Base-by-base conservation (phyloP, 1,140 invertebrate genomes). In the Drosophila paulistorum region DNA sequence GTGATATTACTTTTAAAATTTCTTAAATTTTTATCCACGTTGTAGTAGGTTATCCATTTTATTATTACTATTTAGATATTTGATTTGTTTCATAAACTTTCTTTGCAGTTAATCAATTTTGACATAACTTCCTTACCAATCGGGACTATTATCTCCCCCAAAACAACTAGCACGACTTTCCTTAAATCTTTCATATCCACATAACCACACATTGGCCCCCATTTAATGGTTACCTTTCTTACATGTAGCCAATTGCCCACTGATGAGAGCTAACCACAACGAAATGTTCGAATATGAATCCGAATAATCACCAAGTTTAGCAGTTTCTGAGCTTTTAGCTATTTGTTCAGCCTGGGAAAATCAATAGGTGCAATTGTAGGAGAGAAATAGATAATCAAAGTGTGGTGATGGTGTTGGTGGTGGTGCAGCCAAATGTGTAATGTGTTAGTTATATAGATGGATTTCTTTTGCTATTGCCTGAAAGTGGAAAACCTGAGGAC, bases 341-440 rank as follows among this genome's bases (percentile, higher is more conserved):
- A 80, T 90, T 90, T 90, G 68, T 65, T 69, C 23, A 51, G 75
- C 64, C 45, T 71, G 82, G 82, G 72, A 90, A 90, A 90, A 86
- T 86, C 86, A 90, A 82, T 78, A 76, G 59, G n/a, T 57, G 71
- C 83, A 82, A 79, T 68, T 68, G 76, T 23, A 51, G 48, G 30
- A 33, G 45, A 63, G 68, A 55, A 51, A 54, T 61, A 74, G 70
- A 71, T 73, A 60, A 79, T 75, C 76, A 70, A 79, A 33, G 10
- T 51, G 59, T 30, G 30, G 30, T 30, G 26, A 0, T 30, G 26
- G 26, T 30, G 26, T 2, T 30, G 26, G 26, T 30, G 30, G 30
- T 30, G 65, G 57, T 74, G 65, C 71, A 82, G 65, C 73, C 68
- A 82, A 83, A 83, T 77, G 80, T 83, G 80, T 83, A 83, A 83